phyloP scores from a whole-genome alignment of 2,113 vertebrate species.

The Nothobranchius kuhntae region DNA sequence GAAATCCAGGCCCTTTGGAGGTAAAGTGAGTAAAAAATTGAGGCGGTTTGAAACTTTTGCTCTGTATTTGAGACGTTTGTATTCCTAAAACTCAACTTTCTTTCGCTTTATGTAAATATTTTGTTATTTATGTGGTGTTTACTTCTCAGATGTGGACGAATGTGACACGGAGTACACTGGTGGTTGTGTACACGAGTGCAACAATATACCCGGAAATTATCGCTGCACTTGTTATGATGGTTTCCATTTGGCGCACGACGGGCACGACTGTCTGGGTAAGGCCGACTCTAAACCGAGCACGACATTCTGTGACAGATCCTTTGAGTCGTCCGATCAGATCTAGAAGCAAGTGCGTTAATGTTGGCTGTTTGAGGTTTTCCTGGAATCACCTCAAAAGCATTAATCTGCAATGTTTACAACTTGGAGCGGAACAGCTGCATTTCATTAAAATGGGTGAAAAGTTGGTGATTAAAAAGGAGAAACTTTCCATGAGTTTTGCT shows the following conservation, averaged over 20 bases:
- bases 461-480: not conserved
- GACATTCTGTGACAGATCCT: not conserved
- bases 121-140: conserved; percentile 56
- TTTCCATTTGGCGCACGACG: conserved; percentile 94
- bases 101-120: conserved; percentile 6
- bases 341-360: conserved; percentile 32
- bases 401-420: conserved; percentile 17
- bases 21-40: not conserved
- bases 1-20: not conserved
- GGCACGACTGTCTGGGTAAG: conserved; percentile 98
- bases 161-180: conserved; percentile 92
- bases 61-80: not conserved
- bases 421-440: not conserved
- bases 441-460: conserved; percentile 12
- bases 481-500: conserved; percentile 5
- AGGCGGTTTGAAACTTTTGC: not conserved
- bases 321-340: conserved; percentile 15
- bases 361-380: conserved; percentile 33
- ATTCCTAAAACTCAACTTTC: not conserved
- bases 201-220: conserved; percentile 97
- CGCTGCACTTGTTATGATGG: conserved; percentile 96
- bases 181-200: conserved; percentile 96
- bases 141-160: conserved; percentile 89
- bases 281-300: conserved; percentile 19
- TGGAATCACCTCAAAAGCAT: conserved; percentile 23